Evolutionary conservation across 2,797 vertebrate genomes (phyloP).

Genomic region (Ctenopoma kingsleyae): DNA sequence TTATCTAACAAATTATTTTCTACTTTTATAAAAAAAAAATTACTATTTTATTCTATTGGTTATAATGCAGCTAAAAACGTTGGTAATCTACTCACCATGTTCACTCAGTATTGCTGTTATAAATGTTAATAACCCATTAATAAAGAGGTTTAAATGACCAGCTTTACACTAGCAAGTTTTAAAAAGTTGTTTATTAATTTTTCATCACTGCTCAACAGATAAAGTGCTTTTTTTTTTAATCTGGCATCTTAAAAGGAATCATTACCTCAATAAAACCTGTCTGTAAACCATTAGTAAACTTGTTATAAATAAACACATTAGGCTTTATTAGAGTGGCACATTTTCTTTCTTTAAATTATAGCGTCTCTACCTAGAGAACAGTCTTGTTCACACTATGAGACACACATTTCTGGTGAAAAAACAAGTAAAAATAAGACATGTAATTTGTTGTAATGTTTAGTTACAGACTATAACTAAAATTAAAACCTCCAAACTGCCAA

Average conservation of each 20-base stretch:
- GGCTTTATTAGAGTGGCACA: background rate
- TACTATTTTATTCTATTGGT: too few species aligned
- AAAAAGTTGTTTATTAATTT: background rate
- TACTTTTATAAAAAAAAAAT: background rate
- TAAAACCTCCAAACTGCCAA: background rate
- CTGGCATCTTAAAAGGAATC: background rate
- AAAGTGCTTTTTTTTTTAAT: background rate
- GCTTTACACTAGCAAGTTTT: background rate
- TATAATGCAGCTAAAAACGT: background rate
- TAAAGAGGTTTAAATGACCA: background rate
- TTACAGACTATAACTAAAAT: background rate
- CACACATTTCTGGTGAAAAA: background rate
- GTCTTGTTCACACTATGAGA: background rate
- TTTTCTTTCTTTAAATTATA: background rate
- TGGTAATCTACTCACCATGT: background rate
- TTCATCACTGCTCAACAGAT: background rate
- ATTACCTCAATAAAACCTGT: background rate
- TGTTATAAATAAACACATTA: too few species aligned
- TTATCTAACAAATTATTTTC: background rate
- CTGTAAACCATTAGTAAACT: background rate
- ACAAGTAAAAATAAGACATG: too few species aligned
- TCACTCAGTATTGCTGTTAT: background rate
- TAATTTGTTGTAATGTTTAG: too few species aligned
- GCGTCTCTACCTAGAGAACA: background rate
- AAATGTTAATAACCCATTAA: background rate